Conservation (phyloP, 2,797 vertebrate genomes). For the Carcharodon carcharias region DNA sequence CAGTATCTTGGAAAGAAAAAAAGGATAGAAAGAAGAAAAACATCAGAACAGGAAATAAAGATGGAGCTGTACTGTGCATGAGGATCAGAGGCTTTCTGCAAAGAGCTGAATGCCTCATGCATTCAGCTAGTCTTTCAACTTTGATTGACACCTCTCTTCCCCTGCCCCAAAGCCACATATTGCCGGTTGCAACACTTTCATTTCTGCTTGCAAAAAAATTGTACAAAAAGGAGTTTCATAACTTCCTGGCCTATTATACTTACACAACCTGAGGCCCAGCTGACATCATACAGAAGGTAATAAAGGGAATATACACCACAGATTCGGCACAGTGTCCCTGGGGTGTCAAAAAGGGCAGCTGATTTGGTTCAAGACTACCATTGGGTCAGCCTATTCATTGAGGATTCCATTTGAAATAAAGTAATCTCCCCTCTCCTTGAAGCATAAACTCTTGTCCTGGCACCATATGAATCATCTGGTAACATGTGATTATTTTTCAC, state of each 20-base stretch:
- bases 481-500: neutral
- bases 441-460: neutral
- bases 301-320: neutral
- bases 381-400: neutral
- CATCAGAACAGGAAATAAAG: neutral
- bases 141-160: neutral
- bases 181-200: conserved; percentile 8
- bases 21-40: neutral
- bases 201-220: neutral
- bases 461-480: neutral
- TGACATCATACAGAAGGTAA: neutral
- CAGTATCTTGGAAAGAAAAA: neutral
- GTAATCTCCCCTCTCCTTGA: neutral
- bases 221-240: neutral
- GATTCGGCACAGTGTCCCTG: neutral
- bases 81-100: neutral
- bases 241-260: neutral
- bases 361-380: neutral
- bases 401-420: neutral
- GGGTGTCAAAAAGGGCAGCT: neutral
- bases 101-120: neutral
- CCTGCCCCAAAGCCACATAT: neutral
- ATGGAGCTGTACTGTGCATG: neutral
- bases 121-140: neutral
- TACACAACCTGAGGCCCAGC: neutral